Evolutionary conservation across 2,113 vertebrate species (phyloP).

Genomic region (Balaenoptera acutorostrata): DNA sequence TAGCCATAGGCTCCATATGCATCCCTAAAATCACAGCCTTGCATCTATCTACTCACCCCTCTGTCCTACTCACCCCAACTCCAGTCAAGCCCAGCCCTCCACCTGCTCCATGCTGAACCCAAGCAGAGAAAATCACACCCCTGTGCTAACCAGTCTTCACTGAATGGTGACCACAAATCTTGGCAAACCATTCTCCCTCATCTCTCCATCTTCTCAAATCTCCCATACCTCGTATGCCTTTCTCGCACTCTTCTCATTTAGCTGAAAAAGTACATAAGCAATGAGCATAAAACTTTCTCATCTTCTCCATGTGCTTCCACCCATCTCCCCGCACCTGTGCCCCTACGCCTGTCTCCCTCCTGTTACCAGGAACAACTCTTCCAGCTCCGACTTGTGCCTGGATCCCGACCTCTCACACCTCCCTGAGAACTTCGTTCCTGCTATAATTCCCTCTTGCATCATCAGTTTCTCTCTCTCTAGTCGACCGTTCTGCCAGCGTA

Average conservation of each 20-base stretch:
- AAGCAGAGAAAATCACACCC: not conserved
- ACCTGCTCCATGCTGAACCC: not conserved
- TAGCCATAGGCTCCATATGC: not conserved
- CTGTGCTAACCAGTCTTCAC: not conserved
- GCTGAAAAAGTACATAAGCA: not conserved
- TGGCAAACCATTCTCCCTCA: not conserved
- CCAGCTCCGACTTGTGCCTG: not conserved
- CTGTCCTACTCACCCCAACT: not conserved
- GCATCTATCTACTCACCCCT: not conserved
- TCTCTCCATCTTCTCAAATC: not conserved
- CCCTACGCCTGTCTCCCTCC: not conserved
- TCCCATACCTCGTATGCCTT: not conserved
- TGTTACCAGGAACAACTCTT: not conserved
- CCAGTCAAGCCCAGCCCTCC: not conserved
- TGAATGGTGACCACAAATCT: not conserved
- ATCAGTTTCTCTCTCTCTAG: not conserved
- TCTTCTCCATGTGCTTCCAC: not conserved
- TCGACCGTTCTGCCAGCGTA: not conserved
- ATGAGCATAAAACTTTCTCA: not conserved
- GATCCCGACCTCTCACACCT: not conserved
- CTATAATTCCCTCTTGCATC: not conserved
- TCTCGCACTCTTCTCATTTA: not conserved
- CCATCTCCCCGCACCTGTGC: not conserved
- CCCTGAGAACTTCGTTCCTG: not conserved
- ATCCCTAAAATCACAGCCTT: not conserved